These are phyloP conservation scores for Thalassoma bifasciatum DNA, from an alignment of 2,113 vertebrate species.

Conservation along the genomic window DNA sequence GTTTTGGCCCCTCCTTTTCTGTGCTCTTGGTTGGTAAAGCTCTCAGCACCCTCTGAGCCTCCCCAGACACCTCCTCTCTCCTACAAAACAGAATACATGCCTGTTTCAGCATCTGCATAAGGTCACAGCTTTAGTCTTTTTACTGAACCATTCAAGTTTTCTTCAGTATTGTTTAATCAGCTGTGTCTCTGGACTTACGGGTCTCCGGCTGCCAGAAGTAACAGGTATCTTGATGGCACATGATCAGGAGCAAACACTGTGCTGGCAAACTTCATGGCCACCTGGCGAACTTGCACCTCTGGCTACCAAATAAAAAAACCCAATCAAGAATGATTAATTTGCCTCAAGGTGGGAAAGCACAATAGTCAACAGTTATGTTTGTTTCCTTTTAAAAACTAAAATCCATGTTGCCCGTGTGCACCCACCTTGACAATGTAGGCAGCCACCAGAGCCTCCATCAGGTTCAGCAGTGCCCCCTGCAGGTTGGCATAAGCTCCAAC, in stretches of 20 bases:
- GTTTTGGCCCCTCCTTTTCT: conserved; percentile 88
- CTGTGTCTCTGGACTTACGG: conserved; percentile 85
- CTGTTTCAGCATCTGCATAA: neutral
- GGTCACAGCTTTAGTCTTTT: neutral
- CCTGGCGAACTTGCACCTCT: conserved; percentile 97
- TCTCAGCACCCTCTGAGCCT: conserved; percentile 91
- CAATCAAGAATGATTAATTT: neutral
- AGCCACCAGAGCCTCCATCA: conserved; percentile 98
- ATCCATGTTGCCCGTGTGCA: accelerated
- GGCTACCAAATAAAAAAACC: conserved; percentile 82
- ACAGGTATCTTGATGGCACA: conserved; percentile 95
- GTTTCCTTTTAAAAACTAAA: neutral
- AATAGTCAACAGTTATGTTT: neutral
- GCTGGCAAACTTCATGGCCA: conserved; percentile 98
- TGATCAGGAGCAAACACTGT: conserved; percentile 95
- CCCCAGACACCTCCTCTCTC: conserved; percentile 93
- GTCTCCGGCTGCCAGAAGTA: conserved; percentile 95
- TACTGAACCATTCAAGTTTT: neutral
- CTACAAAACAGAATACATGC: conserved; percentile 70
- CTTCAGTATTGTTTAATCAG: no score
- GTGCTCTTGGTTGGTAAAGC: conserved; percentile 84
- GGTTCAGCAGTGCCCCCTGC: conserved; percentile 94
- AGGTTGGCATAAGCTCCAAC: conserved; percentile 94
- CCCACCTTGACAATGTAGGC: conserved; percentile 95
- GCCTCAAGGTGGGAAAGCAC: neutral